Base-by-base conservation (phyloP, 1,140 invertebrate species). In the Drosophila leontia region DNA sequence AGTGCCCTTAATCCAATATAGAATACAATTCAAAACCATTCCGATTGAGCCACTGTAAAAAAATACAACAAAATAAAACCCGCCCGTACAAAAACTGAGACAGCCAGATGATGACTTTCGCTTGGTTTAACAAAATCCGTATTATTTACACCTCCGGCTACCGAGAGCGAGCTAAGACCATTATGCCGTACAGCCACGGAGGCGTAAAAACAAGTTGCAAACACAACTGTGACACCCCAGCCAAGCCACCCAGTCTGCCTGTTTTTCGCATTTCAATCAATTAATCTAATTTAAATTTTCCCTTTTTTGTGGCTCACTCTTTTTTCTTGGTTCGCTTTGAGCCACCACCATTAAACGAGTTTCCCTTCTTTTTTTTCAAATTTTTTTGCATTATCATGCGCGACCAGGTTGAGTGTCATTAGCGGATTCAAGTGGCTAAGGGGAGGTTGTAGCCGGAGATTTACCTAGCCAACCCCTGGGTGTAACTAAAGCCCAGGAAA, bases 261-360 rank as follows among this genome's bases (percentile, higher is more conserved):
- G 35, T 3, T 41, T 26, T 69, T 58, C 71, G 81, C 78, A 77
- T 91, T 92, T 92, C 91, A 91, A 92, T 92, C 91, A 92, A 92
- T 92, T 92, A 92, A 92, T 92, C 91, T 92, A 92, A 92, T 92
- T 92, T 92, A 88, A 92, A 92, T 85, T 92, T 88, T 70, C 71
- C 68, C 63, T 80, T 78, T 50, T 56, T 83, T 83, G 85, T 84
- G 64, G 67, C 53, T 41, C 53, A 64, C 62, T 39, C 68, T 64
- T 84, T 78, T 63, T 71, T 47, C 64, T 37, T 48, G 42, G 17
- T 65, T 50, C 17, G 44, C 13, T 47, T 58, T 57, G 53, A 76
- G 75, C 81, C 81, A 83, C 83, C 75, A 82, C 84, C 81, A 64
- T 84, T 75, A 80, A 88, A 88, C 80, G 72, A 79, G 84, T 84